These are phyloP conservation scores for Anthonomus grandis DNA, from an alignment of 1,140 invertebrate genomes.

Conservation along the genomic window DNA sequence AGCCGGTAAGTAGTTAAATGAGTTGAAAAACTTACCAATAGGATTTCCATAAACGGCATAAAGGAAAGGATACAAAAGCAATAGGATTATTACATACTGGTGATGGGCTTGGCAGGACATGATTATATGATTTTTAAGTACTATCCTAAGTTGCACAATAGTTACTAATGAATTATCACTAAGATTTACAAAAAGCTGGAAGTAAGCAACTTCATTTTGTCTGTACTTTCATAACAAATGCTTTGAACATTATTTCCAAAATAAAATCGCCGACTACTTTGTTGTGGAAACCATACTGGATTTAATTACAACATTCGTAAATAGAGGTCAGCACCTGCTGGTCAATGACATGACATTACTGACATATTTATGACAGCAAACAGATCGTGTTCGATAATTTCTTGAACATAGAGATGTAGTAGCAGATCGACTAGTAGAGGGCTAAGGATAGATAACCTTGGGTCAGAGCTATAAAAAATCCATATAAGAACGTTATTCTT, in stretches of 20 bases:
- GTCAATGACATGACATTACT: too few relatives aligned
- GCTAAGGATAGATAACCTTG: too few relatives aligned
- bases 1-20: too few relatives aligned
- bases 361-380: too few relatives aligned
- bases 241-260: conserved; percentile 30
- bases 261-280: conserved; percentile 42
- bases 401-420: too few relatives aligned
- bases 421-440: too few relatives aligned
- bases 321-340: too few relatives aligned
- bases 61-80: conserved; percentile 33
- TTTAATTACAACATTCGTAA: too few relatives aligned
- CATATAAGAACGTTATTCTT: too few relatives aligned
- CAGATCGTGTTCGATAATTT: too few relatives aligned
- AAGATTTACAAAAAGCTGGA: conserved; percentile 24
- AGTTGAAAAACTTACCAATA: conserved; percentile 38
- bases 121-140: conserved; percentile 35
- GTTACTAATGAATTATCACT: conserved; percentile 31
- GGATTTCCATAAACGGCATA: conserved; percentile 33
- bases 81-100: conserved; percentile 35
- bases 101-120: conserved; percentile 48
- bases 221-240: conserved; percentile 34
- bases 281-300: conserved; percentile 41
- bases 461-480: too few relatives aligned
- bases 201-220: conserved; percentile 33
- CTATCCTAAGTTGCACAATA: conserved; percentile 27